Evolutionary conservation across 1,140 invertebrate genomes (phyloP), one percentile per base, ranked within the genome.

Genomic region (Ceratina japonica): DNA sequence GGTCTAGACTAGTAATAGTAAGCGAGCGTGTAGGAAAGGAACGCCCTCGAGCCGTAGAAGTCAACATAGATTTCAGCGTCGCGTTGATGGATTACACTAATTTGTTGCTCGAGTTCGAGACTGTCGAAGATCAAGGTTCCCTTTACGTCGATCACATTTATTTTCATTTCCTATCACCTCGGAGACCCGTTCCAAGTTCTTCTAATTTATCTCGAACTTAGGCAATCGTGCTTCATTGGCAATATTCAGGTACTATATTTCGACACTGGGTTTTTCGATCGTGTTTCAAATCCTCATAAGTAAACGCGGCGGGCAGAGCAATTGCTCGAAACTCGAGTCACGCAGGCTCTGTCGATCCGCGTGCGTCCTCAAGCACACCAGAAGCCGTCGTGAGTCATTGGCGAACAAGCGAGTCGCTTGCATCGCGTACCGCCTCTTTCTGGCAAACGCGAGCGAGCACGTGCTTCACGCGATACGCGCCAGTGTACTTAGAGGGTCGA

Each of bases 331-430:
- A 77, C 76, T 49, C 70, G 61, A 73, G 76, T 72, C 76, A 72
- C 76, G 76, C 76, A 77, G 76, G 20, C 69, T 64, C 22, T 51
- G 58, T 12, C 31, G 56, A 77, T 77, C 65, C 51, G 59, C 54
- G 65, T 65, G 75, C 71, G 66, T 56, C 74, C 75, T 68, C 61
- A 44, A 75, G 71, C 79, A 61, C 81, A 61, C 81, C 75, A 58
- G 61, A 77, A 59, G 63, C 12, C 77, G 83, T 44, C 2, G 37
- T 88, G 86, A 88, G 85, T 88, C 88, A 87, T 79, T 87, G 75
- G 22, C 49, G 79, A 62, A 78, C 86, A 72, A 71, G 71, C 82
- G 49, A 56, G 86, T 84, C 80, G 81, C 83, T 79, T 83, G 85
- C 81, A 83, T 82, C 86, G 63, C 75, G 75, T 20, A 52, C 27